Base-by-base conservation (phyloP, 1,140 invertebrate species). In the Drosophila funebris region DNA sequence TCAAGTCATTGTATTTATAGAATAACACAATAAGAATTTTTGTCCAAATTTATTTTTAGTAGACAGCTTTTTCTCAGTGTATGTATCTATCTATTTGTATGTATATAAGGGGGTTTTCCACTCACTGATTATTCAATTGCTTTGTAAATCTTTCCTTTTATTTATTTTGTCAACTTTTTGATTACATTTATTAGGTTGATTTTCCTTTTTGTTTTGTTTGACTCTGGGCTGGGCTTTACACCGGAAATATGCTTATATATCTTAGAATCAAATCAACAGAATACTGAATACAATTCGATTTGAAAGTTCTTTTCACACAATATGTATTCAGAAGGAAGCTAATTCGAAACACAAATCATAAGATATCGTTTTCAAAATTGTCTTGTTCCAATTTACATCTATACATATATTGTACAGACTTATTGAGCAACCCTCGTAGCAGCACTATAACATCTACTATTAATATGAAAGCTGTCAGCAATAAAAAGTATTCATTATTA, bases 81-180 rank as follows among this genome's bases (percentile, higher is more conserved):
- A 56, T 1, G 9, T n/a, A 1, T 9, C 4, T 13, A 24, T 27
- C n/a, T n/a, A 1, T 9, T 1, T 13, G 16, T 27, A n/a, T 6
- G 18, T 13, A 33, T 41, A 31, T 31, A 31, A 54, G 24, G 61
- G 52, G 52, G 60, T 39, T 29, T 48, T 46, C 33, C 11, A 33
- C 63, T 41, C 22, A 11, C 52, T 57, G 61, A 50, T 71, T 71
- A 71, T 57, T 57, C 68, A 71, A 71, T 71, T 71, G 61, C 68
- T 57, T 50, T 71, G 52, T 39, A 71, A 66, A 50, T 71, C 61
- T 66, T 57, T 56, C 63, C 24, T 66, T 64, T 53, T 24, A 57
- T 66, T 66, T 64, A 57, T 39, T 50, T 53, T 54, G 60, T 63
- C 67, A 70, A 27, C 50, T 63, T 70, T 63, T 54, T 70, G 67